Conservation (phyloP, 2,113 vertebrate species). For the Setophaga coronata region DNA sequence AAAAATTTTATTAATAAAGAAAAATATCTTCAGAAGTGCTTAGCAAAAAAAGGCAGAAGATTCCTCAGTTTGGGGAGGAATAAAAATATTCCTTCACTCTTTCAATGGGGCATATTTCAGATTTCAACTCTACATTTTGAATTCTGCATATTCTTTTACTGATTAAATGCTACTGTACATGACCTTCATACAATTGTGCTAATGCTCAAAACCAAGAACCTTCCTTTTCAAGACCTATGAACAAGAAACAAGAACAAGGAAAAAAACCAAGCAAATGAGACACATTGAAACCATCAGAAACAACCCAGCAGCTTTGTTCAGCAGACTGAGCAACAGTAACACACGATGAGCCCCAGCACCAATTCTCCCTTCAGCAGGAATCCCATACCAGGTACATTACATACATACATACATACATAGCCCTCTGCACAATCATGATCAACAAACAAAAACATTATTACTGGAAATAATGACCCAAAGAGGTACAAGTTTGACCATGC, state of each 20-base stretch:
- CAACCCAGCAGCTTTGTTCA: neutral
- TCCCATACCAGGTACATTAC: neutral
- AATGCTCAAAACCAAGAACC: neutral
- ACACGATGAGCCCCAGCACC: neutral
- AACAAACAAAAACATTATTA: neutral
- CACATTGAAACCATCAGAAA: neutral
- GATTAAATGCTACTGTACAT: neutral
- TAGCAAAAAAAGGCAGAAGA: neutral
- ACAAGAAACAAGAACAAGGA: neutral
- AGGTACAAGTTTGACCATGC: neutral
- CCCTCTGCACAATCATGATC: fast-evolving
- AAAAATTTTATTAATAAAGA: neutral
- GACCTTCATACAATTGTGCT: neutral
- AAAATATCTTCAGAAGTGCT: neutral
- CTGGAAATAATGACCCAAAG: neutral
- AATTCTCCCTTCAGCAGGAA: neutral
- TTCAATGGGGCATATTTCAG: neutral
- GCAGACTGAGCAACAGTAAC: neutral
- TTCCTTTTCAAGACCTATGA: neutral
- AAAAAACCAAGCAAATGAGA: neutral
- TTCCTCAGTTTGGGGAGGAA: neutral
- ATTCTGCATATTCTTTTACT: neutral
- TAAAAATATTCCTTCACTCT: neutral
- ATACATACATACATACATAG: neutral
- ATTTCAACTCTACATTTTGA: neutral